phyloP scores from a whole-genome alignment of 2,888 invertebrate species.

The Brenthis ino region DNA sequence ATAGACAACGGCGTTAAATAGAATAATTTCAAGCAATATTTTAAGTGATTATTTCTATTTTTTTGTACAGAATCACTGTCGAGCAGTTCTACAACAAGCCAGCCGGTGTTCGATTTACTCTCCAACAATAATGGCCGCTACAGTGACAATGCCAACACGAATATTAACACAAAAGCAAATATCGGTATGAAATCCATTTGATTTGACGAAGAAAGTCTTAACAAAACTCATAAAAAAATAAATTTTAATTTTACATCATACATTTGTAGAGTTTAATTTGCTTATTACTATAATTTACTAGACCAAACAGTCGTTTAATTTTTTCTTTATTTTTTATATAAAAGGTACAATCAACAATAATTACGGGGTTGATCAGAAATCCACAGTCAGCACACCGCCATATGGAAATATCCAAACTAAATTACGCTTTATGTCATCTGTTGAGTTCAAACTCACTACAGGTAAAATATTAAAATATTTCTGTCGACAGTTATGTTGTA shows the following conservation, averaged over 20 bases:
- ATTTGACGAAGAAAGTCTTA: too few relatives aligned
- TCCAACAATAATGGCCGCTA: constrained; percentile 54
- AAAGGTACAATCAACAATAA: constrained; percentile 46
- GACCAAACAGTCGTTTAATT: background rate
- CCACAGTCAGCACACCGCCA: constrained; percentile 58
- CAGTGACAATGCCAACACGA: constrained; percentile 52
- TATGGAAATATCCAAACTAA: constrained; percentile 83
- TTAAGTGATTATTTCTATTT: background rate
- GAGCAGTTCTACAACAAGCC: constrained; percentile 83
- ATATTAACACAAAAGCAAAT: constrained; percentile 50
- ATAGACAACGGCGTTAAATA: background rate
- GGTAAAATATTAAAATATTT: constrained; percentile 70
- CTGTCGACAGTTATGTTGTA: too few relatives aligned
- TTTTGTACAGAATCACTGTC: constrained; percentile 79
- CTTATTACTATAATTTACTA: background rate
- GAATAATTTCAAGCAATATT: too few relatives aligned
- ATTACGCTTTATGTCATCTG: constrained; percentile 90
- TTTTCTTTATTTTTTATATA: background rate
- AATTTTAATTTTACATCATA: too few relatives aligned
- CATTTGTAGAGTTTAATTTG: too few relatives aligned
- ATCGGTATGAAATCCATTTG: constrained; percentile 47
- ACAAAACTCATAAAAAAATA: too few relatives aligned
- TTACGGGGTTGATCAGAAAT: constrained; percentile 59
- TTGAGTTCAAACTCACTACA: constrained; percentile 90
- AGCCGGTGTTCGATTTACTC: constrained; percentile 65